Evolutionary conservation across 2,888 invertebrate species (phyloP), one percentile per base, ranked within the genome.

Genomic region (Adelognathus sp.): DNA sequence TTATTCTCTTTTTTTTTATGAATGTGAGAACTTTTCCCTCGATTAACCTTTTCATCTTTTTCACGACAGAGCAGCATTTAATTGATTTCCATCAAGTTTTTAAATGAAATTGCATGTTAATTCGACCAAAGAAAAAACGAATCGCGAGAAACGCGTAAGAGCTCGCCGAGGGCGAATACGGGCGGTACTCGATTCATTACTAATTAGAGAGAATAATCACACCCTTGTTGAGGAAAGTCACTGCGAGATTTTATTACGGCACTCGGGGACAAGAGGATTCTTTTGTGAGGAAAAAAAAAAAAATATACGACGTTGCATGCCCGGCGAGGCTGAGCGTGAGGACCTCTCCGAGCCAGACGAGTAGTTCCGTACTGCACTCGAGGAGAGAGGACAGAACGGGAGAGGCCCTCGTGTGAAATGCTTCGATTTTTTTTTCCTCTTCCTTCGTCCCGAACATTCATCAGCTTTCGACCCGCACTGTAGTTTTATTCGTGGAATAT

Each of bases 341-440:
- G 50, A n/a, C 24, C 50, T 50, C 50, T 50, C 11, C 50, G 50
- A 50, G 50, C 21, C 50, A 50, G 50, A 50, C 50, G 21, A 50
- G 9, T 50, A 50, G 9, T 50, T 50, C 50, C 50, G 50, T 44
- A 9, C 21, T 50, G 24, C 50, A 50, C 11, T 50, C 50, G 50
- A 50, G 50, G 21, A 50, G 11, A 11, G 21, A 50, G 11, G 50
- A 50, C 50, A 50, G 50, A 50, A 41, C n/a, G n/a, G 24, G 11
- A 50, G 24, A 24, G 50, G 11, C 50, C 18, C 50, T 50, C n/a
- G 50, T 50, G 50, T 24, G 50, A 50, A 50, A 21, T 21, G 50
- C n/a, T 24, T 50, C 50, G 50, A 50, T 50, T 50, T n/a, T 5
- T 50, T 50, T 50, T 21, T 50, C 24, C 24, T 46, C 39, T 41